Percentiles rank a stretch among this genome's conserved stretches.
Evolutionary conservation across 2,797 vertebrate genomes (phyloP).

Genomic region (Pipistrellus pygmaeus): DNA sequence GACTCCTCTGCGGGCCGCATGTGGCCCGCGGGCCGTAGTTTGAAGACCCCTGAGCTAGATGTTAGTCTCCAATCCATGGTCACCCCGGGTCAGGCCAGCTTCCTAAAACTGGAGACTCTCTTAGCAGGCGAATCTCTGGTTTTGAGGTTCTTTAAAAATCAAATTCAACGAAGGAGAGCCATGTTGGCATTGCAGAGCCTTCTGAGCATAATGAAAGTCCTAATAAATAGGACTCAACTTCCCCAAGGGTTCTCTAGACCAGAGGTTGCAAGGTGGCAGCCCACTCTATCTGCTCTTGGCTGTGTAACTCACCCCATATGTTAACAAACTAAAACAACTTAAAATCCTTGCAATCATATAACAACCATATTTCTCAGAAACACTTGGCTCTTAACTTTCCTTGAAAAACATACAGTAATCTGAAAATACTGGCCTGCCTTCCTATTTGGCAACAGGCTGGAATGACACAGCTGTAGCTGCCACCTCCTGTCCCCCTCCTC

Average conservation of each 20-base stretch:
- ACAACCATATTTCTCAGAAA: constrained; percentile 4
- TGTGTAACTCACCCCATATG: not conserved
- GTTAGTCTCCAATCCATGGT: not conserved
- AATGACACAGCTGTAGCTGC: not conserved
- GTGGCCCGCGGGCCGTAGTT: too few relatives aligned
- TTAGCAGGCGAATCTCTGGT: not conserved
- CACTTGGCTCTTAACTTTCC: not conserved
- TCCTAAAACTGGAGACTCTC: not conserved
- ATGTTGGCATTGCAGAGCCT: not conserved
- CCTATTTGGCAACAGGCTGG: not conserved
- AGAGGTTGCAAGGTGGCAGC: not conserved
- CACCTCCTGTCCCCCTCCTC: not conserved
- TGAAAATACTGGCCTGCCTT: not conserved
- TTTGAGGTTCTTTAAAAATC: not conserved
- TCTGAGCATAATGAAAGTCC: not conserved
- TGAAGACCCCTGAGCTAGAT: too few relatives aligned
- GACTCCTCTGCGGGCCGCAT: too few relatives aligned
- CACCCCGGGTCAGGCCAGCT: not conserved
- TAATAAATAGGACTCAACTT: not conserved
- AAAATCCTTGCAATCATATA: not conserved
- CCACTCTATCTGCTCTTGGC: not conserved
- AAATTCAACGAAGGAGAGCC: not conserved
- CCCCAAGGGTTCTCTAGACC: not conserved
- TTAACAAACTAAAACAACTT: constrained; percentile 47
- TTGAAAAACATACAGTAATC: not conserved